Evolutionary conservation across 2,113 vertebrate species (phyloP).

Genomic region (Poecilia latipinna): DNA sequence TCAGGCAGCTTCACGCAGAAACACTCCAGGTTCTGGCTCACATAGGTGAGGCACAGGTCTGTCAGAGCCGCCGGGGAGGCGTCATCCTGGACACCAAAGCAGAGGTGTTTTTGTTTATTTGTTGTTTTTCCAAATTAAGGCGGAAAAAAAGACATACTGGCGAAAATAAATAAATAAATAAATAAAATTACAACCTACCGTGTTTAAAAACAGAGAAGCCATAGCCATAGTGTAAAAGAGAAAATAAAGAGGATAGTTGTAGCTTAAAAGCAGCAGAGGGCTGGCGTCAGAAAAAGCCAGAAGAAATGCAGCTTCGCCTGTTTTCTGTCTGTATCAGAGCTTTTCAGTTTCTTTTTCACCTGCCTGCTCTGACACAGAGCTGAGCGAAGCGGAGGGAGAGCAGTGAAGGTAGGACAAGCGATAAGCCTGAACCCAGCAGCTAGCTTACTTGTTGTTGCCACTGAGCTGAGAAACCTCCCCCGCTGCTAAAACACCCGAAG

Average conservation of each 20-base stretch:
- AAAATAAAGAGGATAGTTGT: neutral
- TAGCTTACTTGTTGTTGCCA: slow-evolving; percentile 68
- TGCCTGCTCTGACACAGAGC: neutral
- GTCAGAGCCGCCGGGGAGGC: slow-evolving; percentile 90
- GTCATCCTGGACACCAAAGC: slow-evolving; percentile 85
- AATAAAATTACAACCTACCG: slow-evolving; percentile 51
- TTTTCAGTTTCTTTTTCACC: neutral
- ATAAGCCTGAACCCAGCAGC: slow-evolving; percentile 1
- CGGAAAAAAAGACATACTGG: neutral
- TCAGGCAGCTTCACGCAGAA: slow-evolving; percentile 93
- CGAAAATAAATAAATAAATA: neutral
- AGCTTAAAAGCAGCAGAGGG: slow-evolving; percentile 23
- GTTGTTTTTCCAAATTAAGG: neutral
- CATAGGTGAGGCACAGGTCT: slow-evolving; percentile 92
- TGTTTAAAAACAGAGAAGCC: slow-evolving; percentile 63
- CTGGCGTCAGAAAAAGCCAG: neutral
- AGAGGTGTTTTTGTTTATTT: neutral
- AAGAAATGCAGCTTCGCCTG: neutral
- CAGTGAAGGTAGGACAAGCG: neutral
- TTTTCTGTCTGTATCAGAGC: neutral
- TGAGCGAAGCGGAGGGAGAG: neutral
- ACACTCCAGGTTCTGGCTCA: slow-evolving; percentile 91
- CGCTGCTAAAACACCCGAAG: slow-evolving; percentile 12
- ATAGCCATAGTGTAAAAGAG: slow-evolving; percentile 29
- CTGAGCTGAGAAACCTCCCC: slow-evolving; percentile 27